phyloP scores from a whole-genome alignment of 2,888 invertebrate genomes.

The Abrostola triplasia region DNA sequence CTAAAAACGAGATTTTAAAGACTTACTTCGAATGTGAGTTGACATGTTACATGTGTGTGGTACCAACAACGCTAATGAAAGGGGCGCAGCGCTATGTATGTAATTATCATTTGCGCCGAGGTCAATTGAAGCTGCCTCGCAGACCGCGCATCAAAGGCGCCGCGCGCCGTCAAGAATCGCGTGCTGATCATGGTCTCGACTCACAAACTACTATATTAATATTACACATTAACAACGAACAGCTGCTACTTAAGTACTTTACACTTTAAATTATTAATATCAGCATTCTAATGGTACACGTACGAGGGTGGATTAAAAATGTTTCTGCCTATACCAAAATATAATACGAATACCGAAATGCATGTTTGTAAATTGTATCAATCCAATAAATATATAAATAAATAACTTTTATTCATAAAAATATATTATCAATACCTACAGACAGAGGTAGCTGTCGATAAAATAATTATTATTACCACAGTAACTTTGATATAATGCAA shows the following conservation, averaged over 20 bases:
- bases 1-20: conserved; percentile 4
- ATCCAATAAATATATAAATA: background rate
- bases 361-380: background rate
- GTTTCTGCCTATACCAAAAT: background rate
- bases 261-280: background rate
- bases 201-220: background rate
- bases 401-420: no score
- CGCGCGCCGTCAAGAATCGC: background rate
- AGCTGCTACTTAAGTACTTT: background rate
- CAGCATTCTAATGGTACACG: background rate
- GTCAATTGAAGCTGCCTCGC: conserved; percentile 13
- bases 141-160: background rate
- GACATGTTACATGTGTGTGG: conserved; percentile 14
- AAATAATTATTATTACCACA: no score
- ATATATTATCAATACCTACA: no score
- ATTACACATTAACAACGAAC: background rate
- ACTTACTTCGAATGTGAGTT: background rate
- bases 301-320: background rate
- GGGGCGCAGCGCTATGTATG: background rate
- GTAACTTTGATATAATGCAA: no score
- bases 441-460: no score
- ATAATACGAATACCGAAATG: background rate
- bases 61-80: conserved; percentile 1
- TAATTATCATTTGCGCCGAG: conserved; percentile 1
- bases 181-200: background rate